Evolutionary conservation across 2,888 invertebrate genomes (phyloP).

Genomic region (Agrochola litura): DNA sequence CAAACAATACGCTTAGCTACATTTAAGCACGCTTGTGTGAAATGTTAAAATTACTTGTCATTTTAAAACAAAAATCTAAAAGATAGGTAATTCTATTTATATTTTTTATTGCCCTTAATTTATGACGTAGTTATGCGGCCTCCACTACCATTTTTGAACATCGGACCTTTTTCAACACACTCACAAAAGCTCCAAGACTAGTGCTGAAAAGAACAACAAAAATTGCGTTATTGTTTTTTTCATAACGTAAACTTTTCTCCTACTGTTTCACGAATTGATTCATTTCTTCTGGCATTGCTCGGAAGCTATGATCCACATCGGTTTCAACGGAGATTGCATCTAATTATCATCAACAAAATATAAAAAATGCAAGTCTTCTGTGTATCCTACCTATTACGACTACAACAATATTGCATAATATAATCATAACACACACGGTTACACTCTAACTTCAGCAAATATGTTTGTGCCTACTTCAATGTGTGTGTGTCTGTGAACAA

Average conservation of each 20-base stretch:
- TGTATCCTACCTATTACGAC: not conserved
- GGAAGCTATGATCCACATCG: not conserved
- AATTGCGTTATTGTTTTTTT: too few relatives aligned
- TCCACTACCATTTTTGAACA: not conserved
- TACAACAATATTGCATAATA: not conserved
- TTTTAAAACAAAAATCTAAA: not conserved
- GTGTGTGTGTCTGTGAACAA: conserved; percentile 1
- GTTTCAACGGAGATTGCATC: not conserved
- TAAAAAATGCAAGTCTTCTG: too few relatives aligned
- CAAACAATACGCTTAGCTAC: not conserved
- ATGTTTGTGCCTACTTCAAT: not conserved
- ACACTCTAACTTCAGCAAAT: not conserved
- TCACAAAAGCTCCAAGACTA: not conserved
- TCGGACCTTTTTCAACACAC: not conserved
- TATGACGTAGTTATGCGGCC: not conserved
- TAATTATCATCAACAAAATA: not conserved
- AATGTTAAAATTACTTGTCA: not conserved
- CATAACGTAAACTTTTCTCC: too few relatives aligned
- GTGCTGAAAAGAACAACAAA: not conserved
- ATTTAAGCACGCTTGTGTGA: not conserved
- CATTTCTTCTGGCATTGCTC: not conserved
- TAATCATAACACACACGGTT: not conserved
- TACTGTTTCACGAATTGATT: not conserved
- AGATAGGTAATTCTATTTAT: not conserved
- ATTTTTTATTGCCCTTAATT: not conserved